Conservation (phyloP, 1,140 invertebrate species). For the Dryas iulia region DNA sequence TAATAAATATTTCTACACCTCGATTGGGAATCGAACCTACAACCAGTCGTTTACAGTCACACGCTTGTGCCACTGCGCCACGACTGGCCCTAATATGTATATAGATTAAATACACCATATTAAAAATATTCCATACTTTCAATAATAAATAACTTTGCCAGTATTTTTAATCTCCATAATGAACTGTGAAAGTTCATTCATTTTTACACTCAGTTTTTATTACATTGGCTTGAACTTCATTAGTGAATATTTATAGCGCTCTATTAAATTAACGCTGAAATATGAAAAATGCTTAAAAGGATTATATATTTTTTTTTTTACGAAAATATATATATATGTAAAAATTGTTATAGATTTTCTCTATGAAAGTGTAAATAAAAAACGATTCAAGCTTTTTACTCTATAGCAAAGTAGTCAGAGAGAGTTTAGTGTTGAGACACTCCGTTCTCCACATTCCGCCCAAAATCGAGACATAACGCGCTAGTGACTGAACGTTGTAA, state of each 20-base stretch:
- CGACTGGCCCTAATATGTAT: too few species aligned
- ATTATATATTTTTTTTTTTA: neutral
- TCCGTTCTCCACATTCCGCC: too few species aligned
- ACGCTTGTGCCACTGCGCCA: too few species aligned
- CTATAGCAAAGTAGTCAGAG: too few species aligned
- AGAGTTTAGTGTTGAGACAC: too few species aligned
- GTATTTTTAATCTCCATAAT: neutral
- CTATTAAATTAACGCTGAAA: neutral
- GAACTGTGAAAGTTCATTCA: slow-evolving; percentile 4
- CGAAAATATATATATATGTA: neutral
- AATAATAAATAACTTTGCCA: neutral
- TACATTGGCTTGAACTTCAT: slow-evolving; percentile 3
- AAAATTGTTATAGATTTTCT: neutral
- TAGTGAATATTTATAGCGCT: slow-evolving; percentile 3
- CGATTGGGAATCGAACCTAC: too few species aligned
- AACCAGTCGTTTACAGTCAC: too few species aligned
- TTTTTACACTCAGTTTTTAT: neutral
- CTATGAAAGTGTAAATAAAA: neutral
- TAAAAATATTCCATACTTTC: neutral
- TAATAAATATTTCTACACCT: too few species aligned
- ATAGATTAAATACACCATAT: neutral
- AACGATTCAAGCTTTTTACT: too few species aligned
- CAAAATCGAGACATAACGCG: too few species aligned
- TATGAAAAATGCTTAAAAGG: neutral
- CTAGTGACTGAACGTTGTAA: too few species aligned